Conservation (phyloP, 2,113 vertebrate genomes). For the Atlantisia rogersi region DNA sequence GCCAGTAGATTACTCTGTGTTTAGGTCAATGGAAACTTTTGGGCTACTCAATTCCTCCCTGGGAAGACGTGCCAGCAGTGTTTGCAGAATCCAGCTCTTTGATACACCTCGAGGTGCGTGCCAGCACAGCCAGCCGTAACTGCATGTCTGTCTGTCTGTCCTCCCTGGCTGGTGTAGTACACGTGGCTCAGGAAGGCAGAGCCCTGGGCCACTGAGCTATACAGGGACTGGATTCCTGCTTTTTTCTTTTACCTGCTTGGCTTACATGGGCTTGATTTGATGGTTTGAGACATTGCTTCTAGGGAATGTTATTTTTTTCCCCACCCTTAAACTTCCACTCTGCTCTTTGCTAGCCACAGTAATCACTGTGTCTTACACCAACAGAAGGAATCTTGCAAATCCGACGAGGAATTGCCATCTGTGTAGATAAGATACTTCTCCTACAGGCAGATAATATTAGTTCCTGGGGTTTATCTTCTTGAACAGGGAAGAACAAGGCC, state of each 20-base stretch:
- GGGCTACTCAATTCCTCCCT: neutral
- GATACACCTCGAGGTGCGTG: neutral
- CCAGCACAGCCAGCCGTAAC: neutral
- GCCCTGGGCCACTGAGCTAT: neutral
- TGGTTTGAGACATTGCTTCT: neutral
- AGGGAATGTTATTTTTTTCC: neutral
- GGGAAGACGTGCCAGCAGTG: neutral
- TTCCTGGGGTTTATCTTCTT: neutral
- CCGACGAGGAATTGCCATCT: neutral
- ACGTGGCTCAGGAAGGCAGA: fast-evolving
- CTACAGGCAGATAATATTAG: neutral
- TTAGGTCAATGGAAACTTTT: conserved; percentile 19
- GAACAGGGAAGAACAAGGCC: neutral
- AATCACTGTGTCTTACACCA: neutral
- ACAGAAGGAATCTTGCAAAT: neutral
- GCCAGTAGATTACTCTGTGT: neutral
- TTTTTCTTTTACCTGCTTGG: neutral
- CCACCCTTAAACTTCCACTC: neutral
- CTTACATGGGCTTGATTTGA: neutral
- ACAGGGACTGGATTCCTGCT: neutral
- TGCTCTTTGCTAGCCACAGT: neutral
- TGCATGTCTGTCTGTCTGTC: fast-evolving
- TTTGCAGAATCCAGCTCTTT: neutral
- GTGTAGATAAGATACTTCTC: neutral
- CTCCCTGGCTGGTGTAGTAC: fast-evolving